These are phyloP conservation scores for Myiozetetes cayanensis DNA, from an alignment of 2,113 vertebrate species.

Conservation along the genomic window DNA sequence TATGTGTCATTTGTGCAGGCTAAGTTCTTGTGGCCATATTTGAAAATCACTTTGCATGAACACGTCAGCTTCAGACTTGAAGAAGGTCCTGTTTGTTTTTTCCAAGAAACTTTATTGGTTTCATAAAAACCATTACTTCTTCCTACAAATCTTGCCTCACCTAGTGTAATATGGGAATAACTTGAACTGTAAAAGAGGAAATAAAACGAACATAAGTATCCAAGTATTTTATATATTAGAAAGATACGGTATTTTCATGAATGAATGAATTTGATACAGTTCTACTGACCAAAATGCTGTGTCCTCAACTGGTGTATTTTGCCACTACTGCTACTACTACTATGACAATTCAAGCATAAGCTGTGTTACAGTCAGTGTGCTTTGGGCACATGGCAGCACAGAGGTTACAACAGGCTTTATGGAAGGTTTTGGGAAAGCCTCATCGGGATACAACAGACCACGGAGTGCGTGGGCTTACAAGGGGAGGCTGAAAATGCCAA, in stretches of 20 bases:
- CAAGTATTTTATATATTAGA: neutral
- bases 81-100: neutral
- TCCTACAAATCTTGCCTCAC: neutral
- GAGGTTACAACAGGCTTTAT: neutral
- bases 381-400: neutral
- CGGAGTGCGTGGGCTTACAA: neutral
- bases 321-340: neutral
- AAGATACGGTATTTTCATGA: neutral
- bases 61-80: neutral
- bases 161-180: neutral
- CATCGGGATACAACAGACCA: neutral
- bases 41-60: neutral
- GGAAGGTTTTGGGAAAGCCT: neutral
- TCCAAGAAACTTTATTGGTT: neutral
- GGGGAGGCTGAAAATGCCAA: neutral
- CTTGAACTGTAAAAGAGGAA: neutral
- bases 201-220: neutral
- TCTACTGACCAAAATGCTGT: neutral
- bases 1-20: neutral
- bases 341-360: neutral
- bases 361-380: neutral
- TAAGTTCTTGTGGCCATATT: neutral
- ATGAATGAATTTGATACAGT: neutral
- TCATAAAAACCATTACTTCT: neutral
- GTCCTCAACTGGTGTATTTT: neutral